Evolutionary conservation across 2,888 invertebrate genomes (phyloP).

Genomic region (Eumacrocentrus americanus): DNA sequence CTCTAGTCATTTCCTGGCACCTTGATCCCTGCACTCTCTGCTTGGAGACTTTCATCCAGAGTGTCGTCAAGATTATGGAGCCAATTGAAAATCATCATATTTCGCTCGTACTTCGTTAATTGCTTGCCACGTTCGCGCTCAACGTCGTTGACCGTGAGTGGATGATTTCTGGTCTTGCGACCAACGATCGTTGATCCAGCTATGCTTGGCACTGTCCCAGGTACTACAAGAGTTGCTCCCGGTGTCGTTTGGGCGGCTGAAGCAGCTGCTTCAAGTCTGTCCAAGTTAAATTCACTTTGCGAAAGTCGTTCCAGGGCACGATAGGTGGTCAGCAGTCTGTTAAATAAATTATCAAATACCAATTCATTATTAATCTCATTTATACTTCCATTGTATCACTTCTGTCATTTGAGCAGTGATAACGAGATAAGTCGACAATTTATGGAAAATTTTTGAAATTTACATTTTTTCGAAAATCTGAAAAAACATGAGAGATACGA

Average conservation of each 20-base stretch:
- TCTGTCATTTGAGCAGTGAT: too few relatives aligned
- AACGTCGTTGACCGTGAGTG: conserved; percentile 78
- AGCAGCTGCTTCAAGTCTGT: conserved; percentile 71
- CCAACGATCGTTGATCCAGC: conserved; percentile 61
- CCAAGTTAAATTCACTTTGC: conserved; percentile 84
- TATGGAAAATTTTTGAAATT: too few relatives aligned
- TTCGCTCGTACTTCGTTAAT: conserved; percentile 87
- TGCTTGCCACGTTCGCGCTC: conserved; percentile 84
- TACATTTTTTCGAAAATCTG: too few relatives aligned
- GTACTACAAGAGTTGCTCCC: conserved; percentile 59
- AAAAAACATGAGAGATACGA: too few relatives aligned
- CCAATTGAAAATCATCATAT: conserved; percentile 97
- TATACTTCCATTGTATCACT: too few relatives aligned
- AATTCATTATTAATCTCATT: too few relatives aligned
- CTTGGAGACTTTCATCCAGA: conserved; percentile 56
- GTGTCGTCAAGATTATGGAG: conserved; percentile 84
- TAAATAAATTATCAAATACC: too few relatives aligned
- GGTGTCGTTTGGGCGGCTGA: conserved; percentile 61
- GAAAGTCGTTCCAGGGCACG: conserved; percentile 80
- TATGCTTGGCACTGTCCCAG: conserved; percentile 55
- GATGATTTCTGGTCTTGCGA: conserved; percentile 57
- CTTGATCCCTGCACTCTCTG: conserved; percentile 23
- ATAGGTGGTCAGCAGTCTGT: conserved; percentile 78
- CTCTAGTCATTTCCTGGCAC: not conserved
- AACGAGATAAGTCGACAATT: too few relatives aligned